Conservation (phyloP, 1,140 invertebrate species). For the Reticulitermes speratus region DNA sequence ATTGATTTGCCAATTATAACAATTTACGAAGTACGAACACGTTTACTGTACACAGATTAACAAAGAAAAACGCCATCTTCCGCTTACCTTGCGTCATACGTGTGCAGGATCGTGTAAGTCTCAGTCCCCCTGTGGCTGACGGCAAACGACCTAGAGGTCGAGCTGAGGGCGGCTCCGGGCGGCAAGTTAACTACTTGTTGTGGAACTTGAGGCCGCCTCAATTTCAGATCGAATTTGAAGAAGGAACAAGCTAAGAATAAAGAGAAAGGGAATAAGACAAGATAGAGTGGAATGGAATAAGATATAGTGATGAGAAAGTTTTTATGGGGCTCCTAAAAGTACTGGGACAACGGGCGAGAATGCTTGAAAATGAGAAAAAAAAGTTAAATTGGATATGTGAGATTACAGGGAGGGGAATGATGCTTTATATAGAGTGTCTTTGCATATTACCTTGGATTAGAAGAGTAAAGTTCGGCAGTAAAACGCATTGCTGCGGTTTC, state of each 20-base stretch:
- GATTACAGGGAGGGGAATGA: not conserved
- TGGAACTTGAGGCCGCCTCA: not conserved
- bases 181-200: conserved; percentile 4
- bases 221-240: conserved; percentile 14
- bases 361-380: not conserved
- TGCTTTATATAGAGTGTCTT: not conserved
- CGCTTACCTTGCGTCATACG: too few relatives aligned
- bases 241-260: too few relatives aligned
- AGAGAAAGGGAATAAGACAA: not conserved
- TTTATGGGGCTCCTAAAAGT: not conserved
- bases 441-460: not conserved
- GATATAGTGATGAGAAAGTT: conserved; percentile 16
- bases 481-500: not conserved
- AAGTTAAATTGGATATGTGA: conserved; percentile 12
- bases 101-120: not conserved
- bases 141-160: not conserved
- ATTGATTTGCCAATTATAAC: too few relatives aligned
- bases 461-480: not conserved
- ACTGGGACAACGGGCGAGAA: not conserved
- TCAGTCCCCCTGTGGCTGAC: not conserved
- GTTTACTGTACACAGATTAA: too few relatives aligned
- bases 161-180: not conserved
- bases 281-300: not conserved
- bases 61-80: too few relatives aligned
- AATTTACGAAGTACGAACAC: too few relatives aligned